These are phyloP conservation scores for Leptopilina myrica DNA, from an alignment of 2,888 invertebrate genomes.

Conservation along the genomic window DNA sequence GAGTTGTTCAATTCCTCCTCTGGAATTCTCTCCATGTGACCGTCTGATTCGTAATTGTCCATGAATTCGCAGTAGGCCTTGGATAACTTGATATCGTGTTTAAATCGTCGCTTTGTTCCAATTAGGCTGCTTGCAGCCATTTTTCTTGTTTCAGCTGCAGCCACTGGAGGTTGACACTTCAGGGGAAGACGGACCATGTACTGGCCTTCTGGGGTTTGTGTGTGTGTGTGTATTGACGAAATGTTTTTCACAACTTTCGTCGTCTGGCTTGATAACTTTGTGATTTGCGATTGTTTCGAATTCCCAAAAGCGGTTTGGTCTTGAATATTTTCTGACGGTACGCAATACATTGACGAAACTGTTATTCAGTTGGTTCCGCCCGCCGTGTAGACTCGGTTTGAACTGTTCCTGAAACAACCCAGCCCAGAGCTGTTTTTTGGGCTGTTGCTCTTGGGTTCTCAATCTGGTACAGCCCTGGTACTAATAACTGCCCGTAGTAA, in stretches of 20 bases:
- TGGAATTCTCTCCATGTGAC: constrained; percentile 45
- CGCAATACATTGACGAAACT: neutral
- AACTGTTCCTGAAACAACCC: constrained; percentile 5
- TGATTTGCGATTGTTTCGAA: neutral
- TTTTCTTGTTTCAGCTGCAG: neutral
- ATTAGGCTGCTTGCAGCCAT: neutral
- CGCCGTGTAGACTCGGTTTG: constrained; percentile 13
- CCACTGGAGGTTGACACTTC: neutral
- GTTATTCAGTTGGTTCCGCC: neutral
- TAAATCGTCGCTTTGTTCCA: constrained; percentile 15
- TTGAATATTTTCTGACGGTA: neutral
- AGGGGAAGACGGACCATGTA: constrained; percentile 41
- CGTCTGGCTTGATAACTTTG: constrained; percentile 27
- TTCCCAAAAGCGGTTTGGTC: constrained; percentile 5
- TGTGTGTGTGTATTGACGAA: constrained; percentile 38
- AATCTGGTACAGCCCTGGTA: too few relatives aligned
- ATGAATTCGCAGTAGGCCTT: constrained; percentile 41
- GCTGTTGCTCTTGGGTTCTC: too few relatives aligned
- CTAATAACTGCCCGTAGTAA: too few relatives aligned
- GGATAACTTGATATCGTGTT: constrained; percentile 1
- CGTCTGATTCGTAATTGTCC: constrained; percentile 37
- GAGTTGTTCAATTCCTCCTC: neutral
- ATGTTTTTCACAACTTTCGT: constrained; percentile 30
- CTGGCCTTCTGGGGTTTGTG: constrained; percentile 20
- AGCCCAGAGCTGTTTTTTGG: constrained; percentile 19